Conservation (phyloP, 2,113 vertebrate species). For the Triplophysa siluroides region DNA sequence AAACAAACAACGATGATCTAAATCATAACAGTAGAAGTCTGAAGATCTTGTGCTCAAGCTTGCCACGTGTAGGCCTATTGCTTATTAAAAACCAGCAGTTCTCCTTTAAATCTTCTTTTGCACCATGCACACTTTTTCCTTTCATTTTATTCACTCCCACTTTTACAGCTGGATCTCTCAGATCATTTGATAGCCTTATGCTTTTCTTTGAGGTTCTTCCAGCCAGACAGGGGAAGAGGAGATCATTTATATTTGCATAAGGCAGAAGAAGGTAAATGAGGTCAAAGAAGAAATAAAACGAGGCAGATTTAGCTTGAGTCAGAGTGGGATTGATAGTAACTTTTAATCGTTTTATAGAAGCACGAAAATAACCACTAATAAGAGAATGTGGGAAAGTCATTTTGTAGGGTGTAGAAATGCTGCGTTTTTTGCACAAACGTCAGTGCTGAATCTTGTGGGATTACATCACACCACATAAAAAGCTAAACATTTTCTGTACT, state of each 20-base stretch:
- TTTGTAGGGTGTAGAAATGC: slow-evolving; percentile 45
- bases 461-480: slow-evolving; percentile 29
- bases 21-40: neutral
- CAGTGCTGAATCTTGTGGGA: slow-evolving; percentile 63
- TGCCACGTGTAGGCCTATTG: neutral
- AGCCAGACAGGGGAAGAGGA: slow-evolving; percentile 22
- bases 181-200: slow-evolving; percentile 27
- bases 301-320: neutral
- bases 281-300: neutral
- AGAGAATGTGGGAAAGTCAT: slow-evolving; percentile 44
- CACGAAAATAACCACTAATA: slow-evolving; percentile 17
- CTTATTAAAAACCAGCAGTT: neutral
- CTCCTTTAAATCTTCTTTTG: slow-evolving; percentile 1
- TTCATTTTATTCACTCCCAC: neutral
- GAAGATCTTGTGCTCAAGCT: neutral
- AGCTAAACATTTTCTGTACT: slow-evolving; percentile 5
- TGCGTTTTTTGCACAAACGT: slow-evolving; percentile 54
- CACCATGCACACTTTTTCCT: neutral
- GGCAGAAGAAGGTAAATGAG: neutral
- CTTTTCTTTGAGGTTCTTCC: slow-evolving; percentile 45
- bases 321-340: neutral
- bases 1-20: neutral
- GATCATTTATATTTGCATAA: slow-evolving; percentile 6
- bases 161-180: slow-evolving; percentile 4
- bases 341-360: neutral